These are phyloP conservation scores for Ammodytes marinus DNA, from an alignment of 2,113 vertebrate species.

Conservation along the genomic window DNA sequence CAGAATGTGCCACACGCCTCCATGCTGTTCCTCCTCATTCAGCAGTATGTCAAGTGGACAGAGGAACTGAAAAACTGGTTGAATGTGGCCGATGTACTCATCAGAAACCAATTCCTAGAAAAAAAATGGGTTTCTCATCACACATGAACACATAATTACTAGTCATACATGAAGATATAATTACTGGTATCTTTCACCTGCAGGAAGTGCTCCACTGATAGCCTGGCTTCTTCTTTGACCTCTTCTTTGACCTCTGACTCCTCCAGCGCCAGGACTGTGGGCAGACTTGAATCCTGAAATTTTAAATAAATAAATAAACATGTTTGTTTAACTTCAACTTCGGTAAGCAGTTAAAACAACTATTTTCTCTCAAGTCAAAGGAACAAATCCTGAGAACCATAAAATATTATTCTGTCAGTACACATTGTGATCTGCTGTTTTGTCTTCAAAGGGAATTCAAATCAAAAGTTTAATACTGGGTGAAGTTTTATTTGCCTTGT, in stretches of 20 bases:
- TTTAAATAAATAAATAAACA: neutral
- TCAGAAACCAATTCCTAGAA: slow-evolving; percentile 78
- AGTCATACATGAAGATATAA: no score
- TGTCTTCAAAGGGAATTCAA: no score
- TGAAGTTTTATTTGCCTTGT: no score
- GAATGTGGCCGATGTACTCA: slow-evolving; percentile 68
- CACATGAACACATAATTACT: no score
- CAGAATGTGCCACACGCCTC: slow-evolving; percentile 81
- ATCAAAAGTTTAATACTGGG: no score
- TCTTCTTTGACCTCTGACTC: slow-evolving; percentile 35
- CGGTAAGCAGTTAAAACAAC: neutral
- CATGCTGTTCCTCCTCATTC: slow-evolving; percentile 70
- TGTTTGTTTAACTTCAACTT: neutral
- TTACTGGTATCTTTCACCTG: slow-evolving; percentile 67
- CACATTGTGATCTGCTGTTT: neutral
- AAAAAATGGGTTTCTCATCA: neutral
- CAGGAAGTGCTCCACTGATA: slow-evolving; percentile 75
- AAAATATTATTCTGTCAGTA: neutral
- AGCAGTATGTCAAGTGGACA: slow-evolving; percentile 81
- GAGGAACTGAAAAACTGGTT: slow-evolving; percentile 84
- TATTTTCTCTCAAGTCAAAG: neutral
- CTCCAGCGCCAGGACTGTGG: slow-evolving; percentile 61
- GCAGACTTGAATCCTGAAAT: slow-evolving; percentile 68
- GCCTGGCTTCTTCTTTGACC: slow-evolving; percentile 65
- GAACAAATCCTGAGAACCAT: neutral